These are phyloP conservation scores for Myrmecobius fasciatus DNA, from an alignment of 2,113 vertebrate species.

Conservation along the genomic window DNA sequence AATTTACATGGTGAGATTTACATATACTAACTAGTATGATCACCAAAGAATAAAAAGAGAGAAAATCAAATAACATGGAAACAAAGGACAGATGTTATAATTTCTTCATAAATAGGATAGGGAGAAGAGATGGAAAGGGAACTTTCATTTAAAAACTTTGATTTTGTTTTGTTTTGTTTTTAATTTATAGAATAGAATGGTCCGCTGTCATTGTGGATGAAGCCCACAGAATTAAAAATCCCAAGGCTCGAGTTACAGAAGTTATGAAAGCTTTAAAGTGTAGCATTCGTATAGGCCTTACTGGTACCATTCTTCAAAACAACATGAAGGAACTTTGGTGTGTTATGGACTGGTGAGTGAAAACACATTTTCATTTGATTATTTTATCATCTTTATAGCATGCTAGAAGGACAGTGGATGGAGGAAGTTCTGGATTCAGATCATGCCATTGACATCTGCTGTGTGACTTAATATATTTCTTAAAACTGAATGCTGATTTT, in stretches of 20 bases:
- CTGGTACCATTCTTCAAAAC: constrained; percentile 97
- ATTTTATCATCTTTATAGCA: not conserved
- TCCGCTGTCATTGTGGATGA: constrained; percentile 95
- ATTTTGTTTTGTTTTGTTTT: not conserved
- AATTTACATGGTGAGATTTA: constrained; percentile 19
- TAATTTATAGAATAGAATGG: constrained; percentile 89
- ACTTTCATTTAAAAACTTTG: not conserved
- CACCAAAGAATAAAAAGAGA: not conserved
- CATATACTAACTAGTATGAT: not conserved
- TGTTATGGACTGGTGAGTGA: constrained; percentile 95
- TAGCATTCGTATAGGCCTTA: constrained; percentile 92
- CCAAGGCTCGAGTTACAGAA: constrained; percentile 93
- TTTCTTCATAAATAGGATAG: not conserved
- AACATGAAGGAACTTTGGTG: constrained; percentile 98
- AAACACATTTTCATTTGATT: not conserved
- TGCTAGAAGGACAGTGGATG: not conserved
- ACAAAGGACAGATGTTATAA: not conserved
- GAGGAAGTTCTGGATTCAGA: not conserved
- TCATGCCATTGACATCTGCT: not conserved
- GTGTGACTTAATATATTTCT: not conserved
- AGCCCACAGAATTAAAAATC: constrained; percentile 97
- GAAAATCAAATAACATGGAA: not conserved
- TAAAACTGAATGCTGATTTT: constrained; percentile 11
- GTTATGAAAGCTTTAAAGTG: constrained; percentile 94
- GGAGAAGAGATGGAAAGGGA: not conserved